phyloP scores from a whole-genome alignment of 2,113 vertebrate species.

The Microcebus lehilahytsara region DNA sequence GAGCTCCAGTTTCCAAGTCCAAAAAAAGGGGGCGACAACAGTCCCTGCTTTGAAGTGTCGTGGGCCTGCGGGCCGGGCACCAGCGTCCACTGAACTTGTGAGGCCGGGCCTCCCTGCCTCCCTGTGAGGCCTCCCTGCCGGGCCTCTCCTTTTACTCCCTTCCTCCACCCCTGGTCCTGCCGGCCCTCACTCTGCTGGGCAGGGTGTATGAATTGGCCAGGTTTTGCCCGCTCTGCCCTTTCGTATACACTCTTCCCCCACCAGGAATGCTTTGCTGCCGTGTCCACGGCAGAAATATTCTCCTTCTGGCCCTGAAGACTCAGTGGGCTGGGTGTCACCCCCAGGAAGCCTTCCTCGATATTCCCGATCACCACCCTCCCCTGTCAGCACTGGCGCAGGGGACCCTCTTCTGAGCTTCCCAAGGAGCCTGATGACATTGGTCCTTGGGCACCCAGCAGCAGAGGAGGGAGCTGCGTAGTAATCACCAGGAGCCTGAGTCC shows the following conservation, averaged over 20 bases:
- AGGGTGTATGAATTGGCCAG: not conserved
- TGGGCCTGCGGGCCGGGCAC: not conserved
- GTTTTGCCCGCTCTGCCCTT: not conserved
- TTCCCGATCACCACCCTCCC: not conserved
- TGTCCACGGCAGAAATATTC: not conserved
- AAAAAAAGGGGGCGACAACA: not conserved
- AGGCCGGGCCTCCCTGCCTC: not conserved
- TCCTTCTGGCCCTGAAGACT: not conserved
- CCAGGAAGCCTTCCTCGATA: not conserved
- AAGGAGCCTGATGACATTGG: not conserved
- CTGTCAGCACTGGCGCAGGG: not conserved
- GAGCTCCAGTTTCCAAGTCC: not conserved
- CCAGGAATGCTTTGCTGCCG: not conserved
- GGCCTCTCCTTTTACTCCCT: not conserved
- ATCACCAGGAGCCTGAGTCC: accelerated
- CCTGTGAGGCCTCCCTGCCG: not conserved
- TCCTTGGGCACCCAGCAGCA: not conserved
- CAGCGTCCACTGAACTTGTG: not conserved
- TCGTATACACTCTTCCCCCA: not conserved
- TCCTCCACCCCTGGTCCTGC: not conserved
- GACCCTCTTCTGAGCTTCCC: not conserved
- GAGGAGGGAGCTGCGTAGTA: not conserved
- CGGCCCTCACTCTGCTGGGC: not conserved
- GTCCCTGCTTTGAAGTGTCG: not conserved
- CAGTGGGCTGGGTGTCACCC: not conserved